A percentile compares a stretch with the other conserved stretches of the same genome.
Evolutionary conservation across 1,140 invertebrate genomes (phyloP).

Genomic region (Cecropterus lyciades): DNA sequence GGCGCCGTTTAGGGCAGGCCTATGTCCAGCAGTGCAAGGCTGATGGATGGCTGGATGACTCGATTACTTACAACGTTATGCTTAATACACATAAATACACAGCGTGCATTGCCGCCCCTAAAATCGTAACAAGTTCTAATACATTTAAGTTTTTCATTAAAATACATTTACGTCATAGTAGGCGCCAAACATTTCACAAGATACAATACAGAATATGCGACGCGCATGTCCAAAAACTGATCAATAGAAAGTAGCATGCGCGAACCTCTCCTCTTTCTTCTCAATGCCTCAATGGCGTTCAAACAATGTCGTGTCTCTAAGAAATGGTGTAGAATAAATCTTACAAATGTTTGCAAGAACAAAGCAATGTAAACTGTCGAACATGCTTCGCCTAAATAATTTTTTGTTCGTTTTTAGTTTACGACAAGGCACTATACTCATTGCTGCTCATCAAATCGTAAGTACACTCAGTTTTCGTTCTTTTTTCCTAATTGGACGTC

Average conservation of each 20-base stretch:
- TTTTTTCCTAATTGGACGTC: background rate
- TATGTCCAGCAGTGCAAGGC: no score
- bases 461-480: slow-evolving; percentile 47
- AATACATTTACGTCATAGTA: slow-evolving; percentile 55
- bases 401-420: slow-evolving; percentile 80
- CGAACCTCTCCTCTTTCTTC: slow-evolving; percentile 31
- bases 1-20: no score
- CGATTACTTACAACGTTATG: no score
- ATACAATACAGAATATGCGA: background rate
- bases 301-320: slow-evolving; percentile 61
- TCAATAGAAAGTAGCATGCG: slow-evolving; percentile 75
- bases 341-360: slow-evolving; percentile 74
- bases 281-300: slow-evolving; percentile 22
- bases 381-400: slow-evolving; percentile 76
- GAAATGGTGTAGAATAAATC: slow-evolving; percentile 58
- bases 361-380: slow-evolving; percentile 72
- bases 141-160: background rate
- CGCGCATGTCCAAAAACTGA: slow-evolving; percentile 48
- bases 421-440: slow-evolving; percentile 77
- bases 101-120: no score
- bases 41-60: no score
- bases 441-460: slow-evolving; percentile 80
- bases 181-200: background rate
- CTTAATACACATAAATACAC: no score
- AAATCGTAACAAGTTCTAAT: no score